A percentile compares a stretch with the other conserved stretches of the same genome.
Conservation (phyloP, 2,113 vertebrate genomes). For the Chaetodon auriga region DNA sequence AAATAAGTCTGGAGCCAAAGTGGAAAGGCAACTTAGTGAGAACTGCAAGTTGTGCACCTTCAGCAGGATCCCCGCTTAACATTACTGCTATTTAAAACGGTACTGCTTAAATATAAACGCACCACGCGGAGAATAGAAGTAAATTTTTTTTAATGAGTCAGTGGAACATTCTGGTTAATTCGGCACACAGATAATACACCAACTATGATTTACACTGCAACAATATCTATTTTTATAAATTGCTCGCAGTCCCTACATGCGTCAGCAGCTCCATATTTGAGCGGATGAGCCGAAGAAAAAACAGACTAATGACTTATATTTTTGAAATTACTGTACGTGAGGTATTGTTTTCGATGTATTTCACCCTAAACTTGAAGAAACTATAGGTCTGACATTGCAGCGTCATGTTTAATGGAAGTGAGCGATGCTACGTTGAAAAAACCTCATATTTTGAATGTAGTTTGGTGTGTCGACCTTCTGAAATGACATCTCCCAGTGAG, state of each 20-base stretch:
- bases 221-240: neutral
- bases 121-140: accelerated
- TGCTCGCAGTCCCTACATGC: neutral
- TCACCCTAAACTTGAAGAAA: neutral
- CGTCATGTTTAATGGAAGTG: accelerated
- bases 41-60: accelerated
- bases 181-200: neutral
- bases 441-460: neutral
- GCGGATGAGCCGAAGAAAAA: neutral
- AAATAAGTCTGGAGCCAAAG: neutral
- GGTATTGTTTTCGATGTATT: neutral
- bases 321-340: neutral
- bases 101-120: accelerated
- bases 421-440: neutral
- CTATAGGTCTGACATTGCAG: neutral
- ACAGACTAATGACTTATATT: neutral
- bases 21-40: accelerated
- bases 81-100: neutral
- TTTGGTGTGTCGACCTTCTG: neutral
- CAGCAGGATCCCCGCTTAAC: neutral
- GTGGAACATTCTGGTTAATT: neutral
- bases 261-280: neutral
- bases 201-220: accelerated
- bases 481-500: neutral
- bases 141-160: accelerated